These are phyloP conservation scores for Leucoptera coffeella DNA, from an alignment of 2,888 invertebrate species.

Conservation along the genomic window DNA sequence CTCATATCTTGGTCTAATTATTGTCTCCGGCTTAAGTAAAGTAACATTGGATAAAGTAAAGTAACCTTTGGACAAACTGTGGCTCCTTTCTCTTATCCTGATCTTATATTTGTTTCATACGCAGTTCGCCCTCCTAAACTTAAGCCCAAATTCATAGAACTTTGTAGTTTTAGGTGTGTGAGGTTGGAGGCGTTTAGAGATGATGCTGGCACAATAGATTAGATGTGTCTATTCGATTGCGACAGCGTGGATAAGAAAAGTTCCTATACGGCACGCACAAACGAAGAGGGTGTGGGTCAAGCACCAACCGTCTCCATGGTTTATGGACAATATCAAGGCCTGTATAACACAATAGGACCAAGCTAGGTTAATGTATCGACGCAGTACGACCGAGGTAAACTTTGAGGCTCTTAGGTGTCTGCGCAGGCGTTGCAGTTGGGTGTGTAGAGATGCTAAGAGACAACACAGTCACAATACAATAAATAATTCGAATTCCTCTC, in stretches of 20 bases:
- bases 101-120: no score
- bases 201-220: slow-evolving; percentile 5
- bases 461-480: not conserved
- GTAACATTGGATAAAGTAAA: not conserved
- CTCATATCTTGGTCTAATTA: no score
- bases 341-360: slow-evolving; percentile 4
- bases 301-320: slow-evolving; percentile 6
- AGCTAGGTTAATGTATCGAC: slow-evolving; percentile 4
- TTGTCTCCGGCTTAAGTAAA: slow-evolving; percentile 4
- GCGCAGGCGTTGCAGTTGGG: not conserved
- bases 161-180: slow-evolving; percentile 5
- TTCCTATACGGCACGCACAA: slow-evolving; percentile 5
- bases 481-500: not conserved
- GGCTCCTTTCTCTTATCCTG: slow-evolving; percentile 2
- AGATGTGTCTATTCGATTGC: slow-evolving; percentile 4
- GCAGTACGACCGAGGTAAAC: not conserved
- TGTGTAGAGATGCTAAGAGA: slow-evolving; percentile 1
- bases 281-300: slow-evolving; percentile 4
- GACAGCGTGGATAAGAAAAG: slow-evolving; percentile 5
- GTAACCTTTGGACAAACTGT: not conserved
- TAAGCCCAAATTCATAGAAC: no score
- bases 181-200: slow-evolving; percentile 3
- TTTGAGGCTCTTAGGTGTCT: not conserved
- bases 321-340: no score
- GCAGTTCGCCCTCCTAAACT: no score